Percentiles rank a stretch among this genome's conserved stretches.
phyloP scores from a whole-genome alignment of 2,888 invertebrate species.

The Pediacus dermestoides region DNA sequence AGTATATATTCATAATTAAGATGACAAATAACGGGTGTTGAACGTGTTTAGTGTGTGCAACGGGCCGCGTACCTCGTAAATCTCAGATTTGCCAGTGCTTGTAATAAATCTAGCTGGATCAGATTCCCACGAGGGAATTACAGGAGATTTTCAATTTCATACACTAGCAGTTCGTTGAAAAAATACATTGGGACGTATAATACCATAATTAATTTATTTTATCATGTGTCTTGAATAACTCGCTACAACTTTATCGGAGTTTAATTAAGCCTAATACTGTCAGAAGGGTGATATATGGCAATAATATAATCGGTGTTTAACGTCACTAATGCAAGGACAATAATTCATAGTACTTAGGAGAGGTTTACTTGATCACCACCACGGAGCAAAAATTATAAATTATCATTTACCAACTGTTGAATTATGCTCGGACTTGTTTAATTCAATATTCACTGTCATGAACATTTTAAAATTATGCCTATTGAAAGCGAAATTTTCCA shows the following conservation, averaged over 20 bases:
- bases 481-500: too few species aligned
- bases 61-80: conserved; percentile 12
- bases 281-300: conserved; percentile 27
- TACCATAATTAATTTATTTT: conserved; percentile 17
- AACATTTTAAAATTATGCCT: not conserved
- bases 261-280: conserved; percentile 28
- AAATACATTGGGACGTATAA: conserved; percentile 17
- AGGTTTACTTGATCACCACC: too few species aligned
- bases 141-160: conserved; percentile 8
- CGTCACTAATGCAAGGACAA: too few species aligned
- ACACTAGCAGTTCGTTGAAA: conserved; percentile 10
- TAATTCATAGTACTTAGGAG: too few species aligned
- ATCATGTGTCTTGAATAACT: conserved; percentile 18
- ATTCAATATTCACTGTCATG: not conserved
- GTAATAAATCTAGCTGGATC: conserved; percentile 5
- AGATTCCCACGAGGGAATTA: conserved; percentile 2
- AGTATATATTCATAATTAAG: conserved; percentile 5
- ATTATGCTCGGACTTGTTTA: not conserved
- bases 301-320: conserved; percentile 4
- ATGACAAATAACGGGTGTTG: conserved; percentile 9
- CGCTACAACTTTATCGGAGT: conserved; percentile 29
- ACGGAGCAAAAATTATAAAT: not conserved
- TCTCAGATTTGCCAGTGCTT: conserved; percentile 14
- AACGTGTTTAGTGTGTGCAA: conserved; percentile 5
- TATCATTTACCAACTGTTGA: not conserved